Percentiles rank a stretch among this genome's conserved stretches.
Evolutionary conservation across 2,797 vertebrate genomes (phyloP).

Genomic region (Rhinophrynus dorsalis): DNA sequence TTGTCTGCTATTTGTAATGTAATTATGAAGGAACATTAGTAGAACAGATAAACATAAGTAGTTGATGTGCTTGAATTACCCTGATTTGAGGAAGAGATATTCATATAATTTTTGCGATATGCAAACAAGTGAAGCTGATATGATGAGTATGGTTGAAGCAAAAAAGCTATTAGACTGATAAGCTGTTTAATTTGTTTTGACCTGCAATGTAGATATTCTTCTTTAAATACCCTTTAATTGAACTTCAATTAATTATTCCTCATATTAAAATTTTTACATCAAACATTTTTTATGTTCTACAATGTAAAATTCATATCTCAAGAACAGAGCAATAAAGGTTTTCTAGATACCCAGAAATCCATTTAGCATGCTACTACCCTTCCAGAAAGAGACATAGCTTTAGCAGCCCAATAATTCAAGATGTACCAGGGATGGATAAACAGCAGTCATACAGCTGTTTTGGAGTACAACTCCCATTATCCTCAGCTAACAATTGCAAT

Average conservation of each 20-base stretch:
- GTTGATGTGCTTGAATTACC: neutral
- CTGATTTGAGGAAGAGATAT: neutral
- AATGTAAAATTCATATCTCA: no score
- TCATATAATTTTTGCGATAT: neutral
- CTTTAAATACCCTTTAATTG: neutral
- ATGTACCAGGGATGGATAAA: no score
- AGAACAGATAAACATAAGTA: slow-evolving; percentile 29
- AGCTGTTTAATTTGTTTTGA: neutral
- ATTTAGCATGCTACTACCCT: no score
- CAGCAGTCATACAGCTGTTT: no score
- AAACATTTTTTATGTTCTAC: no score
- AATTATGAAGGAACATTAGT: slow-evolving; percentile 31
- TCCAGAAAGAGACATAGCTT: no score
- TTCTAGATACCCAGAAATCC: no score
- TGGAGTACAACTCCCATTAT: no score
- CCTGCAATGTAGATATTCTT: neutral
- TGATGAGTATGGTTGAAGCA: neutral
- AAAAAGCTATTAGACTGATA: neutral
- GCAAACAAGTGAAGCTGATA: neutral
- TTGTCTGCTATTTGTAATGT: slow-evolving; percentile 17
- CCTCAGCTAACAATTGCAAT: no score
- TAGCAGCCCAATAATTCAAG: no score
- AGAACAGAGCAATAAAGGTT: no score
- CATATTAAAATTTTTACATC: neutral
- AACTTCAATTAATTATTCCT: neutral